Evolutionary conservation across 2,888 invertebrate genomes (phyloP), one percentile per base, ranked within the genome.

Genomic region (Crematogaster levior): DNA sequence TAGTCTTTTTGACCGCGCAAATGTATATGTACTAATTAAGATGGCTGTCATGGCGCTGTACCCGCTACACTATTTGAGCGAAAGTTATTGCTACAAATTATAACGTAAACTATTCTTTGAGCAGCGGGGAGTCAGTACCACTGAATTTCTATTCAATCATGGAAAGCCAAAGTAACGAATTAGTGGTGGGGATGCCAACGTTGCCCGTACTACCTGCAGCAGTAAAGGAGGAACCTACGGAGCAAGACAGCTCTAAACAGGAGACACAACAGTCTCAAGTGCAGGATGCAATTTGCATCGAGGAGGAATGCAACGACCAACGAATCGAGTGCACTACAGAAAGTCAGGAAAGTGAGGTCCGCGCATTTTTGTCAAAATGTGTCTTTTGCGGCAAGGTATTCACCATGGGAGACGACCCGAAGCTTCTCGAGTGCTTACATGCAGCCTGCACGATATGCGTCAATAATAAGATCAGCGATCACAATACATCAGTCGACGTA

Each of bases 351-450:
- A 89, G 74, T 58, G 93, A 94, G 56, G 91, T 90, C 12, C 91
- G 93, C 18, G 87, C 86, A 21, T 91, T 91, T 65, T 83, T 94
- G 48, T 92, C 93, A 9, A 95, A 95, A 86, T 95, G 95, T 88
- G 92, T 95, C 10, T 94, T 95, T 83, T 95, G 95, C 85, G 91
- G 90, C 37, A 94, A 94, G 85, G 90, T 90, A 27, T 94, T 97
- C 70, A 95, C 95, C 56, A 93, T 95, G 51, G 95, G 94, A 56
- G 96, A 96, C 92, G 95, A 96, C 65, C 98, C 98, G 48, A 98
- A 98, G 95, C 95, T 98, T 84, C 95, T 98, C 92, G 98, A 98
- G 95, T 98, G 98, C 94, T 95, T 98, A 89, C 98, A 98, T 94
- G 97, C 98, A 74, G 96, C 97, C 83, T 98, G 98, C 94, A 96